A percentile compares a stretch with the other conserved stretches of the same genome.
These are phyloP conservation scores for Nothoprocta pentlandii DNA, from an alignment of 2,113 vertebrate species.

Conservation along the genomic window DNA sequence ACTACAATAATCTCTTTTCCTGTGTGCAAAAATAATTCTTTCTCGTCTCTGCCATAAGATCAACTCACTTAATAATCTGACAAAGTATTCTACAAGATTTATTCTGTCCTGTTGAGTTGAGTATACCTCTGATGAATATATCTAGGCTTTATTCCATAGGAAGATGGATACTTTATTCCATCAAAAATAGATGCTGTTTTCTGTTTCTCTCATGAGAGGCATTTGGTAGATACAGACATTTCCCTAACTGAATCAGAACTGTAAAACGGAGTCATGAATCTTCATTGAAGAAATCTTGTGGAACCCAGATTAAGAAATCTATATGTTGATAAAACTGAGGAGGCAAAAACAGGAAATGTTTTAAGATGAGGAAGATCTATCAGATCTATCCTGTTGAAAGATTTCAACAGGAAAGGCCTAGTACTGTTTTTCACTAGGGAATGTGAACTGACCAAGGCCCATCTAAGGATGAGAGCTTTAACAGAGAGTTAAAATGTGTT, in stretches of 20 bases:
- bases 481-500: neutral
- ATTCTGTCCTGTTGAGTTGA: neutral
- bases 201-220: neutral
- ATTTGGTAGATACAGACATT: constrained; percentile 20
- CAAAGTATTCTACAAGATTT: neutral
- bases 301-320: constrained; percentile 47
- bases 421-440: constrained; percentile 33
- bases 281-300: constrained; percentile 27
- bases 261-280: neutral
- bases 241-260: neutral
- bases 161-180: neutral
- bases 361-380: constrained; percentile 37
- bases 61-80: neutral
- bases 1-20: neutral
- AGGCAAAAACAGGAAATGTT: constrained; percentile 66
- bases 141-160: neutral
- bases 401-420: constrained; percentile 65
- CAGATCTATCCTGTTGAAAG: neutral
- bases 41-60: neutral
- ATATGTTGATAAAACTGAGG: constrained; percentile 31
- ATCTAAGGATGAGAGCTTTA: neutral
- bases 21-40: neutral
- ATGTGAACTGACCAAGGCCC: neutral
- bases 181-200: constrained; percentile 1
- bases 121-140: neutral